Evolutionary conservation across 2,797 vertebrate species (phyloP).

Genomic region (Pteropus rufus): DNA sequence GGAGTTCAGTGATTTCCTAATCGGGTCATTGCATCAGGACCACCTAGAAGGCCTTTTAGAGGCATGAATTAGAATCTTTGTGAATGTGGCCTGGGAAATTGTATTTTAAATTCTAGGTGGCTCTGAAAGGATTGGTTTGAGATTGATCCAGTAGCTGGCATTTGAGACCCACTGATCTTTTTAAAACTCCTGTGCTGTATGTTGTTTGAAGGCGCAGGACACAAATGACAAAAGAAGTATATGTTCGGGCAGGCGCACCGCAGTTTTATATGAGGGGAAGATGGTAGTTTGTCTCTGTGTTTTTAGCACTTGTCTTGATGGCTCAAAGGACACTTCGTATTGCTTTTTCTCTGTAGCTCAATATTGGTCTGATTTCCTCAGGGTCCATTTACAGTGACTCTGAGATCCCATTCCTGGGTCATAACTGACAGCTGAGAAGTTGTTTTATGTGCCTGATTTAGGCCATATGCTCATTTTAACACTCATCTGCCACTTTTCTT

Average conservation of each 20-base stretch:
- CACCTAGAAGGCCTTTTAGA: background rate
- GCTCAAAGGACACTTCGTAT: background rate
- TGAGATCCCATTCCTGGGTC: conserved; percentile 34
- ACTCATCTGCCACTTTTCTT: conserved; percentile 60
- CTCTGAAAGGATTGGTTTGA: background rate
- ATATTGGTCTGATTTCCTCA: background rate
- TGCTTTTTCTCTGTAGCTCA: conserved; percentile 41
- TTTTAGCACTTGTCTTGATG: conserved; percentile 22
- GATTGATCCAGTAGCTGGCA: background rate
- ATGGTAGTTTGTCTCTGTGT: background rate
- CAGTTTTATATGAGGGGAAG: background rate
- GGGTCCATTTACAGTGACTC: conserved; percentile 18
- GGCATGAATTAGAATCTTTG: background rate
- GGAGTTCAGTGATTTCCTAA: background rate
- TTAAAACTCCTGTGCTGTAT: background rate
- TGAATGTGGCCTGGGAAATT: background rate
- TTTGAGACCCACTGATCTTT: conserved; percentile 19
- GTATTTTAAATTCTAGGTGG: background rate
- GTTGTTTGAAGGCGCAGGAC: background rate
- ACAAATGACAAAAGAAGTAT: background rate
- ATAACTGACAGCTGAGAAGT: conserved; percentile 52
- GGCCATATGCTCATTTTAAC: conserved; percentile 62
- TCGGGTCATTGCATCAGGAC: background rate
- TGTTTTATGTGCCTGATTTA: conserved; percentile 50
- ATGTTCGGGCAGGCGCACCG: background rate